Percentiles rank a stretch among this genome's conserved stretches.
Conservation (phyloP, 2,113 vertebrate genomes). For the Arothron firmamentum region DNA sequence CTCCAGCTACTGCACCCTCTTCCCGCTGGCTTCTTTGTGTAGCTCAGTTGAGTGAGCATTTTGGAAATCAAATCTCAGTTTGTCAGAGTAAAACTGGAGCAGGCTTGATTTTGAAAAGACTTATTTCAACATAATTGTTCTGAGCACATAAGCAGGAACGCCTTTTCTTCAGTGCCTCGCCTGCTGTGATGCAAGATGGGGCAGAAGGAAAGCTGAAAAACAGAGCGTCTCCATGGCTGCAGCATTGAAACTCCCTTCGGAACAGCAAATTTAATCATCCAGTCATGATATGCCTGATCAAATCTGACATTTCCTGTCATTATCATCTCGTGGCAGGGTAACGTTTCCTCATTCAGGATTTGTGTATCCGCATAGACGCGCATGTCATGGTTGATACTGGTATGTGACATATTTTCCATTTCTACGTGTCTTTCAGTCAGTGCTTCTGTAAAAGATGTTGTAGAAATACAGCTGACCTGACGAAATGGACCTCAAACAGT, state of each 20-base stretch:
- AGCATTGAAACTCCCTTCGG: conserved; percentile 20
- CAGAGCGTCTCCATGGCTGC: not conserved
- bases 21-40: conserved; percentile 73
- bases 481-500: too few relatives aligned
- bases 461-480: too few relatives aligned
- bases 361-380: not conserved
- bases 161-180: conserved; percentile 17
- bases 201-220: conserved; percentile 22
- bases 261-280: not conserved
- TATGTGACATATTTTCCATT: too few relatives aligned
- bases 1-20: conserved; percentile 64
- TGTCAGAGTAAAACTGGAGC: conserved; percentile 67
- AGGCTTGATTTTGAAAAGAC: conserved; percentile 69
- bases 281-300: not conserved
- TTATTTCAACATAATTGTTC: conserved; percentile 66
- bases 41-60: conserved; percentile 71
- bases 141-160: conserved; percentile 34
- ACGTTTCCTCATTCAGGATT: conserved; percentile 7
- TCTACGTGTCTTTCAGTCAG: too few relatives aligned
- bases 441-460: too few relatives aligned
- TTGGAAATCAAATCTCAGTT: conserved; percentile 79
- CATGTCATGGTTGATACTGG: too few relatives aligned
- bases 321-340: not conserved
- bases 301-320: not conserved
- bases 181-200: conserved; percentile 43